Evolutionary conservation across 2,888 invertebrate species (phyloP), one percentile per base, ranked within the genome.

Genomic region (Phengaris arion): DNA sequence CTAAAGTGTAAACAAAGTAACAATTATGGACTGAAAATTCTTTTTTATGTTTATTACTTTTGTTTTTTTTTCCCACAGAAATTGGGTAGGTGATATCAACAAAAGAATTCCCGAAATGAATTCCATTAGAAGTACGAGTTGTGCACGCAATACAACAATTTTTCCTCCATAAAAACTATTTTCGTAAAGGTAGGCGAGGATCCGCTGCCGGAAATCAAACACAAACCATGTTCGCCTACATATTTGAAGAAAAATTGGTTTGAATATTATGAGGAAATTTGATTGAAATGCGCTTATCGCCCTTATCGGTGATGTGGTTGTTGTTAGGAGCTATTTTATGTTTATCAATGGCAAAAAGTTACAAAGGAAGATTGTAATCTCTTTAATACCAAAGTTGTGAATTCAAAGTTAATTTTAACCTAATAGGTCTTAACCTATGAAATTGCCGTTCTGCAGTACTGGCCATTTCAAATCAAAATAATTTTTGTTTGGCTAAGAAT

Each of bases 131-230:
- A 48, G 51, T 15, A 35, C 13, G 54, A 72, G 35, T 35, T 75
- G 77, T 76, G 77, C 78, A 77, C 79, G 77, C 78, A 78, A 79
- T 80, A 76, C 77, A 80, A 79, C 80, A 80, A 79, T 80, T 76
- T 78, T 78, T 77, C 77, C 79, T 78, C 77, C 79, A 80, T 80
- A 80, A 80, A 77, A 81, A 79, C 81, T 81, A 79, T 80, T 80
- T 78, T 64, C 64, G 77, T 77, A 77, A 76, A 77, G 76, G 79
- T 15, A 69, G 70, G 54, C 72, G 52, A 13, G 72, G 77, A 79
- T 80, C 77, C 78, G 79, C 78, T 35, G 54, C 77, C 78, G 81
- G 81, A 81, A 82, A 82, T 82, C 81, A 81, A 82, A 81, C 80
- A 79, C 77, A 80, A 81, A 82, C 80, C 80, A 79, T 74, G 76